Conservation (phyloP, 2,113 vertebrate genomes). For the Emydura subglobosa region DNA sequence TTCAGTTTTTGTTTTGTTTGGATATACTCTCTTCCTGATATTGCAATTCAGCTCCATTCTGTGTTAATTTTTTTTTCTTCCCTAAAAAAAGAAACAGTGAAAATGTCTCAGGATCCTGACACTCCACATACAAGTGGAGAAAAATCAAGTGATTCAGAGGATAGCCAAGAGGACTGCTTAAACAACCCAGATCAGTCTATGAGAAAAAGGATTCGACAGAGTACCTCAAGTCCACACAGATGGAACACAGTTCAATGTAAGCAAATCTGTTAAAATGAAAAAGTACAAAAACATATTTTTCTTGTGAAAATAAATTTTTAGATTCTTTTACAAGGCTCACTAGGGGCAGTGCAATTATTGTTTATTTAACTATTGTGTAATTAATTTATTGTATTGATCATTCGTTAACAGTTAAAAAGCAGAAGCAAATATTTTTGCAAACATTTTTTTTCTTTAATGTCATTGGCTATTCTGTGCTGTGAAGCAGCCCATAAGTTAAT, state of each 20-base stretch:
- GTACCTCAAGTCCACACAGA: conserved; percentile 79
- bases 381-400: not conserved
- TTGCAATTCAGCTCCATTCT: not conserved
- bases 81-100: conserved; percentile 56
- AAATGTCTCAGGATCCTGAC: conserved; percentile 89
- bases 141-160: conserved; percentile 72
- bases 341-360: not conserved
- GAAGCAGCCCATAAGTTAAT: not conserved
- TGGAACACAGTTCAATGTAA: conserved; percentile 84
- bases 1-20: not conserved
- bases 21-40: not conserved
- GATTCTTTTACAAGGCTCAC: not conserved
- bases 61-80: conserved; percentile 15
- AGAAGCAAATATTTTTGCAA: not conserved
- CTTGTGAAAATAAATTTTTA: not conserved
- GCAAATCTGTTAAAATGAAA: conserved; percentile 26
- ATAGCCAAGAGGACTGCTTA: conserved; percentile 61
- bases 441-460: not conserved
- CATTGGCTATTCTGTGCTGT: not conserved
- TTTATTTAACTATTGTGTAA: not conserved
- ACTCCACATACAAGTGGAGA: conserved; percentile 75
- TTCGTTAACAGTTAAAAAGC: not conserved
- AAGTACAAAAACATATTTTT: not conserved
- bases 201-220: conserved; percentile 77
- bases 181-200: conserved; percentile 75